Evolutionary conservation across 37 sponge, comb jelly and placozoan species (phyloP), one percentile per base, ranked within the genome.

Genomic region (Hormiphora californensis): DNA sequence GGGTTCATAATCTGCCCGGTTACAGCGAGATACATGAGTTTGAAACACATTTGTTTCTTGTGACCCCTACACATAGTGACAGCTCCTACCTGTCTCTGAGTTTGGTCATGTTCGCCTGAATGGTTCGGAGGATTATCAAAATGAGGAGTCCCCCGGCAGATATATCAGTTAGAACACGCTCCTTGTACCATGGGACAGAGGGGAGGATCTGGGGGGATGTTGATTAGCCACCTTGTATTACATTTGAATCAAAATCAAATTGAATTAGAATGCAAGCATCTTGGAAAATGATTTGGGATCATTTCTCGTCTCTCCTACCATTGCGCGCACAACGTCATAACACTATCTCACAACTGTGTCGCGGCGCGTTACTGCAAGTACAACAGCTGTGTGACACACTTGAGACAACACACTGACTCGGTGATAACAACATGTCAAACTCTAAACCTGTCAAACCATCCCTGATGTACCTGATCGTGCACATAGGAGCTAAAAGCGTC

Each of bases 101-200:
- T 17, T 92, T 92, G n/a, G 95, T 44, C 39, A 97, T 94, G 89
- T 97, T 97, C 53, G 87, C 86, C 85, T 93, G 94, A 0, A 97
- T 86, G 5, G 94, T 92, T 32, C 90, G 89, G 28, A 97, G 57
- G 32, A 94, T 88, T 0, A 93, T 90, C 43, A 97, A 85, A 2
- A 94, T 90, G 85, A 97, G 87, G 17, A 97, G 40, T 35, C 94
- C 92, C 21, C 99, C 99, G 11, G 93, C 68, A 1, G 95, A 86
- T 30, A 94, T 89, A 44, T 90, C 81, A 28, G 86, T 35, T 7
- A 97, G 73, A 17, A 28, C 88, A 31, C 93, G 73, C 46, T 94
- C 95, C 21, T 63, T 89, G 89, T 92, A 93, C 99, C 99, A 97
- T 11, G 89, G 54, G 38, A 97, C 94, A 32, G 86, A 85, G 0